phyloP scores from a whole-genome alignment of 2,888 invertebrate genomes.

The Omphaloscelis lunosa region DNA sequence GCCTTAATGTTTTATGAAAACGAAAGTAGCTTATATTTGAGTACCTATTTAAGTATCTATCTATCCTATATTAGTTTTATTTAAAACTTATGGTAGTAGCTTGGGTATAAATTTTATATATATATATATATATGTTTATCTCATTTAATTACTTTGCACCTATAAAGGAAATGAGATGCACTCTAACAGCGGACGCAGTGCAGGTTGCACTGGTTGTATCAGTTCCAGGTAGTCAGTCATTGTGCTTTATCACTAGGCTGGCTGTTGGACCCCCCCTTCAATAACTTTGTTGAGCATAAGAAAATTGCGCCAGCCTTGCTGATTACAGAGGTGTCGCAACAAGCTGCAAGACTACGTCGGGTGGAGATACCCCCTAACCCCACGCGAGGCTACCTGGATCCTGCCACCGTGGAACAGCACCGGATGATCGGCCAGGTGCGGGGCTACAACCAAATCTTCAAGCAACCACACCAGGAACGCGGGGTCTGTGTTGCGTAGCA shows the following conservation, averaged over 20 bases:
- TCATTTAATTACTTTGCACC: neutral
- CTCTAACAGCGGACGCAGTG: too few species aligned
- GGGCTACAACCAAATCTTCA: constrained; percentile 73
- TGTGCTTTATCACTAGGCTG: neutral
- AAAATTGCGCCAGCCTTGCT: constrained; percentile 73
- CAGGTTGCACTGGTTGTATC: too few species aligned
- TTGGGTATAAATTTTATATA: neutral
- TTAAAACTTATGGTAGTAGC: neutral
- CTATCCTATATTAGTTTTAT: neutral
- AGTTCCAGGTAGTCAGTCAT: neutral
- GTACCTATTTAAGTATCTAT: neutral
- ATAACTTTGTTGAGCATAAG: constrained; percentile 36
- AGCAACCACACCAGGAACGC: constrained; percentile 62
- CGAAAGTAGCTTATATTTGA: neutral
- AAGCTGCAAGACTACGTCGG: constrained; percentile 75
- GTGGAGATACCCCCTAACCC: constrained; percentile 76
- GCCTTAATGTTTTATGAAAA: neutral
- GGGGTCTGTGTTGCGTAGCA: constrained; percentile 31
- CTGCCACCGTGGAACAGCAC: constrained; percentile 82
- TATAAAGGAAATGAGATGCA: neutral
- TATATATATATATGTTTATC: too few species aligned
- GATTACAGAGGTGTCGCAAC: constrained; percentile 82
- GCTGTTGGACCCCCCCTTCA: neutral
- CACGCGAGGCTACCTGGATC: constrained; percentile 80
- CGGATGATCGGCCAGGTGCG: constrained; percentile 82